These are phyloP conservation scores for Perca schrenkii DNA, from an alignment of 2,113 vertebrate genomes.

Conservation along the genomic window DNA sequence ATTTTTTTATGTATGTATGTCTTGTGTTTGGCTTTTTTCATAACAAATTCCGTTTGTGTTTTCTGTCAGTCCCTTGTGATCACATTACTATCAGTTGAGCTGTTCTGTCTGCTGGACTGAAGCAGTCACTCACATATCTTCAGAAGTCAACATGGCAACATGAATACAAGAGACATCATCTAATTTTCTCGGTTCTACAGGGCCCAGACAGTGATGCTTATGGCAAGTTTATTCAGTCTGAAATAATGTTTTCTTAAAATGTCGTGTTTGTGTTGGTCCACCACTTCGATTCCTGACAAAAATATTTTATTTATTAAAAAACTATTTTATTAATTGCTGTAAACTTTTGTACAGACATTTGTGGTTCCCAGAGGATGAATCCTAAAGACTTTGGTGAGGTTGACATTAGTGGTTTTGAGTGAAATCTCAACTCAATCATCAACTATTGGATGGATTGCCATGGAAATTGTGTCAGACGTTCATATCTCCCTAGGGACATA, in stretches of 20 bases:
- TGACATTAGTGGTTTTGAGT: background rate
- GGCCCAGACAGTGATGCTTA: background rate
- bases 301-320: background rate
- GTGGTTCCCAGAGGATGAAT: background rate
- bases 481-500: background rate
- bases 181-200: background rate
- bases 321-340: background rate
- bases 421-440: background rate
- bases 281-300: background rate
- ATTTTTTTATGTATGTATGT: too few relatives aligned
- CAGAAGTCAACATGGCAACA: background rate
- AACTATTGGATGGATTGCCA: background rate
- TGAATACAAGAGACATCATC: background rate
- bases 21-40: background rate
- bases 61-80: background rate
- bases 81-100: conserved; percentile 6
- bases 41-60: background rate
- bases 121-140: conserved; percentile 7
- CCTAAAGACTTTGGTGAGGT: background rate
- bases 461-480: background rate
- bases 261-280: background rate
- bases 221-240: too few relatives aligned
- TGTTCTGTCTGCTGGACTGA: conserved; percentile 8
- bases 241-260: background rate
- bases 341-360: background rate